A percentile compares a stretch with the other conserved stretches of the same genome.
Evolutionary conservation across 2,797 vertebrate genomes (phyloP).

Genomic region (Rhabdophis nuchalis): DNA sequence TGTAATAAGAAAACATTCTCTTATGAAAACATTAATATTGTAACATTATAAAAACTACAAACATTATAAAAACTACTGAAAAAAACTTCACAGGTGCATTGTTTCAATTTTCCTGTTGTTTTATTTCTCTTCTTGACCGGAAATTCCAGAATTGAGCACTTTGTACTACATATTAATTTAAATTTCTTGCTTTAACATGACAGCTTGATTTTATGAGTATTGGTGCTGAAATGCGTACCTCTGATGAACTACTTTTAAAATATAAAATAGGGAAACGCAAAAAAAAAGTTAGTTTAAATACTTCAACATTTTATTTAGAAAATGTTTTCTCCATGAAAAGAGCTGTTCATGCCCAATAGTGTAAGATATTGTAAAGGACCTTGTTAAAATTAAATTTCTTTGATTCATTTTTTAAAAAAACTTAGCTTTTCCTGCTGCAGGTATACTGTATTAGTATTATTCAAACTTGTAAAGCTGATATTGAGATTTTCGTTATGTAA

Average conservation of each 20-base stretch:
- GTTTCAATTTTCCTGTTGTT: background rate
- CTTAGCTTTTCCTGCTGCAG: background rate
- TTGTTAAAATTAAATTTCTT: background rate
- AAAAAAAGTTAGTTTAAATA: background rate
- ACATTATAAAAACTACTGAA: background rate
- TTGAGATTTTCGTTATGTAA: background rate
- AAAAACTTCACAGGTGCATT: background rate
- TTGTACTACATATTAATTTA: slow-evolving; percentile 28
- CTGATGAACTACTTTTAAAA: slow-evolving; percentile 22
- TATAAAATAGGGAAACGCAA: slow-evolving; percentile 2
- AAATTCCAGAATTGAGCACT: slow-evolving; percentile 45
- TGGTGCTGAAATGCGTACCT: background rate
- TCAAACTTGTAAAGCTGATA: background rate
- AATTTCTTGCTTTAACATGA: slow-evolving; percentile 42
- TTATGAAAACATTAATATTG: too few relatives aligned
- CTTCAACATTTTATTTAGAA: background rate
- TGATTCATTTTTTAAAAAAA: background rate
- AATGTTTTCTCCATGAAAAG: background rate
- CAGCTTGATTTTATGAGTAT: background rate
- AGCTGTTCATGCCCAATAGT: background rate
- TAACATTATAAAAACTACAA: too few relatives aligned
- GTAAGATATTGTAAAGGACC: background rate
- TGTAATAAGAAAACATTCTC: too few relatives aligned
- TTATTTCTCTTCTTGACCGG: slow-evolving; percentile 2
- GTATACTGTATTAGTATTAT: background rate